These are phyloP conservation scores for Mandrillus leucophaeus DNA, from an alignment of 2,113 vertebrate species.

Conservation along the genomic window DNA sequence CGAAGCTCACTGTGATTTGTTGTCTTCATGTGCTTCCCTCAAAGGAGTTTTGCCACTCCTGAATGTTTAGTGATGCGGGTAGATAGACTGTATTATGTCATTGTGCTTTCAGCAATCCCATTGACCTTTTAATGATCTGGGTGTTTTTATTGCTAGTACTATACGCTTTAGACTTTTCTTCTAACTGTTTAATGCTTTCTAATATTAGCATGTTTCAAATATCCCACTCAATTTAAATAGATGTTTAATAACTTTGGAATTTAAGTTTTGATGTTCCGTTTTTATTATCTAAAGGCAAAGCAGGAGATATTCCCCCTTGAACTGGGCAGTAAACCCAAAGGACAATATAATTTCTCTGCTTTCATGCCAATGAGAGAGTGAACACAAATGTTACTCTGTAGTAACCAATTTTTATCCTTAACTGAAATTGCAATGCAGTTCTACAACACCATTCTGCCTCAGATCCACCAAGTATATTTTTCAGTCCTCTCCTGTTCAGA, in stretches of 20 bases:
- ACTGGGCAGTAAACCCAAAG: neutral
- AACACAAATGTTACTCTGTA: neutral
- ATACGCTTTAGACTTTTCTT: neutral
- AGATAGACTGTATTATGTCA: neutral
- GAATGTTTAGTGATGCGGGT: neutral
- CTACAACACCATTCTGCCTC: neutral
- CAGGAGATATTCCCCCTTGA: neutral
- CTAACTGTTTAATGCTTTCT: conserved; percentile 37
- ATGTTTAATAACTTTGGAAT: neutral
- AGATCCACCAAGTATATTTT: neutral
- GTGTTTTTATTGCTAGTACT: neutral
- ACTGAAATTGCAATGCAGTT: neutral
- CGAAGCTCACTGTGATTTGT: neutral
- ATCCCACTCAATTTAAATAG: neutral
- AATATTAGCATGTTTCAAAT: conserved; percentile 18
- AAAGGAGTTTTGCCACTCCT: neutral
- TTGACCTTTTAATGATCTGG: neutral
- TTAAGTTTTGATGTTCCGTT: neutral
- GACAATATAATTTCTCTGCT: neutral
- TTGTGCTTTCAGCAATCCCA: neutral
- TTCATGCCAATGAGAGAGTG: neutral
- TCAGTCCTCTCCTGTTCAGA: neutral
- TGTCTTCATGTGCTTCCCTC: neutral
- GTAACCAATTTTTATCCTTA: neutral
- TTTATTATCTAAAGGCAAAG: neutral